Evolutionary conservation across 1,140 invertebrate species (phyloP).

Genomic region (Cherax destructor): DNA sequence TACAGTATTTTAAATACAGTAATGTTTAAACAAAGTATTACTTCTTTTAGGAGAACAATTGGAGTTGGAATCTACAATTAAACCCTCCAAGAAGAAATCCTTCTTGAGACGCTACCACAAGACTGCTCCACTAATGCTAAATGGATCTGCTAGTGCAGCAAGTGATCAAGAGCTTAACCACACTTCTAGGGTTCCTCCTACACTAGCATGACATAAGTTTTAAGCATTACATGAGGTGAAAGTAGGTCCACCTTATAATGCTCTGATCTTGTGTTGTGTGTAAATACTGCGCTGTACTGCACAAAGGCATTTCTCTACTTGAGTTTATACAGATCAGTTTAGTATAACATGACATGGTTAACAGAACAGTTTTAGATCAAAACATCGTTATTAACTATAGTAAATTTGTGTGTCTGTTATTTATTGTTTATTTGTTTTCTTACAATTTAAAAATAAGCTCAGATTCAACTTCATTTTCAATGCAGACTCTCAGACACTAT

Average conservation of each 20-base stretch:
- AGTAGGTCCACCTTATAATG: background rate
- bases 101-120: conserved; percentile 4
- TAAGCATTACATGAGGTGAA: background rate
- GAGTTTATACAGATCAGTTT: no score
- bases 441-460: no score
- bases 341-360: no score
- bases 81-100: background rate
- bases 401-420: no score
- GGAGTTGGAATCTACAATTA: background rate
- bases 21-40: background rate
- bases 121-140: background rate
- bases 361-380: no score
- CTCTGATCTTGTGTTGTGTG: background rate
- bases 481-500: no score
- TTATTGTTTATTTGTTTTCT: no score
- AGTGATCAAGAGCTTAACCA: background rate
- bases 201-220: background rate
- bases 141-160: background rate
- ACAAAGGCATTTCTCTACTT: no score
- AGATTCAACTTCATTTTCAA: no score
- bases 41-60: background rate
- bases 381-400: no score
- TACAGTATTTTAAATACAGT: background rate
- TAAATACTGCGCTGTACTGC: no score
- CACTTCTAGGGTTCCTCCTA: background rate